phyloP scores from a whole-genome alignment of 2,113 vertebrate species.

The Pluvianellus socialis region DNA sequence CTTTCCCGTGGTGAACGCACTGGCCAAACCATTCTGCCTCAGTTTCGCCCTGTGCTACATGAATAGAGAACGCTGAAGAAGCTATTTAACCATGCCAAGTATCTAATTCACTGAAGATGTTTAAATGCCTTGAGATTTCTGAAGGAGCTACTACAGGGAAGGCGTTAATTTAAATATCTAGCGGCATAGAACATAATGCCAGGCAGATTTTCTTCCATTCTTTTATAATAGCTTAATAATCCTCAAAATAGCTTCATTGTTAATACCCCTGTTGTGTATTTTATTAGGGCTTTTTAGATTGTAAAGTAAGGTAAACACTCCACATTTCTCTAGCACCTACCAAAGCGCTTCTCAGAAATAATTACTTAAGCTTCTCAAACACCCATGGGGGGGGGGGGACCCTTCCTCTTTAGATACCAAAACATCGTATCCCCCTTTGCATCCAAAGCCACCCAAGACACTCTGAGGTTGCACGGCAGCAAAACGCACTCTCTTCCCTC shows the following conservation, averaged over 20 bases:
- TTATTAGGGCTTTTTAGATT: conserved; percentile 1
- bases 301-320: conserved; percentile 37
- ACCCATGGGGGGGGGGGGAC: background rate
- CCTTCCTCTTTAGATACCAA: fast-evolving
- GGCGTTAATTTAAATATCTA: conserved; percentile 49
- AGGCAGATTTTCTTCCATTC: conserved; percentile 44
- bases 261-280: conserved; percentile 35
- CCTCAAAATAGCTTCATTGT: conserved; percentile 7
- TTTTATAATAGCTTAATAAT: conserved; percentile 48
- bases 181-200: background rate
- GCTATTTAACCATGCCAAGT: background rate
- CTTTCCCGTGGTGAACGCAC: fast-evolving
- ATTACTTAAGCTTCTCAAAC: background rate
- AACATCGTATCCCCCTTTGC: background rate
- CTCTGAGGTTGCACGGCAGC: background rate
- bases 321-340: background rate
- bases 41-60: background rate
- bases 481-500: background rate
- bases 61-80: background rate
- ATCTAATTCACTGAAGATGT: background rate
- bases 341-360: background rate
- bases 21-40: background rate
- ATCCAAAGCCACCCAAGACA: background rate
- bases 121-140: conserved; percentile 33
- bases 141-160: conserved; percentile 26